These are phyloP conservation scores for Lissocephala sabroskyi DNA, from an alignment of 2,888 invertebrate genomes.

Conservation along the genomic window DNA sequence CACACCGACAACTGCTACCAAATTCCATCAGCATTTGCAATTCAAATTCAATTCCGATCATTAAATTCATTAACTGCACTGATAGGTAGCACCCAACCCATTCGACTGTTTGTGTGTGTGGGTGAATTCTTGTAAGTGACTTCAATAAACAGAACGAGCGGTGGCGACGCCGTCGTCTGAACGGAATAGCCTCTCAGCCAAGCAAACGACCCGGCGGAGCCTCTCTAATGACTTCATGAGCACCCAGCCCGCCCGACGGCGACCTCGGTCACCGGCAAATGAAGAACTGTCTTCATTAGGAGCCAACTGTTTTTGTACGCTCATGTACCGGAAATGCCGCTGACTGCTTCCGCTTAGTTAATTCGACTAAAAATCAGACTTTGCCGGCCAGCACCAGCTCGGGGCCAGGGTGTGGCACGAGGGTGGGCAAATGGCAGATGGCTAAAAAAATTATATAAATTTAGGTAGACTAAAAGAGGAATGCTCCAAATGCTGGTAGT, in stretches of 20 bases:
- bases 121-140: slow-evolving; percentile 6
- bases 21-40: slow-evolving; percentile 47
- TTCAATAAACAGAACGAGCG: slow-evolving; percentile 21
- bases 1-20: too few species aligned
- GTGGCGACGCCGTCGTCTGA: too few species aligned
- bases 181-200: background rate
- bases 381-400: too few species aligned
- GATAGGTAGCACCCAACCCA: slow-evolving; percentile 31
- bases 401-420: too few species aligned
- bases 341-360: slow-evolving; percentile 25
- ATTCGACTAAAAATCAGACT: slow-evolving; percentile 30
- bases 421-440: too few species aligned
- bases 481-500: background rate
- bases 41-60: slow-evolving; percentile 60
- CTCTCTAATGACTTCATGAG: slow-evolving; percentile 35
- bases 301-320: slow-evolving; percentile 16
- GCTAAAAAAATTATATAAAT: too few species aligned
- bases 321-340: slow-evolving; percentile 17
- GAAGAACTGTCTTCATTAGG: slow-evolving; percentile 61
- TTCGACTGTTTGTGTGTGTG: slow-evolving; percentile 1
- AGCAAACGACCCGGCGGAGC: slow-evolving; percentile 1
- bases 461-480: background rate
- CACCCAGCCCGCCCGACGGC: background rate
- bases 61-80: slow-evolving; percentile 66
- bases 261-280: slow-evolving; percentile 35